Percentiles rank a stretch among this genome's conserved stretches.
Evolutionary conservation across 2,888 invertebrate species (phyloP).

Genomic region (Ariolimax columbianus): DNA sequence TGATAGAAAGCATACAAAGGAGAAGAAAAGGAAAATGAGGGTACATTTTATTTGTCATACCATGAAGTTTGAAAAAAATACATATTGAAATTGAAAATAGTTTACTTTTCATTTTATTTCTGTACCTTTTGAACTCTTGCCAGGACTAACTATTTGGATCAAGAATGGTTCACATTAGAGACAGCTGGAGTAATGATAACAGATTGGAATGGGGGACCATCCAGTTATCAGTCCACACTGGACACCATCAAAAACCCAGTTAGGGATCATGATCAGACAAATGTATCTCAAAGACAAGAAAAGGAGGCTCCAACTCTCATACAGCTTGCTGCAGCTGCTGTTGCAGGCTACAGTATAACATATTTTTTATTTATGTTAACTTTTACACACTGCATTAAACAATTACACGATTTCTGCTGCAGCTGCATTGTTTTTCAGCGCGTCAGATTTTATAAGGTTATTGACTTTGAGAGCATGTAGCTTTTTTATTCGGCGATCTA

Average conservation of each 20-base stretch:
- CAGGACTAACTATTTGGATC: conserved; percentile 76
- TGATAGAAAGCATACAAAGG: too few relatives aligned
- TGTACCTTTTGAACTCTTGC: background rate
- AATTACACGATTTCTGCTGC: too few relatives aligned
- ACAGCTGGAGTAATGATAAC: conserved; percentile 75
- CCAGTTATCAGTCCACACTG: conserved; percentile 49
- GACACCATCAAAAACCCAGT: conserved; percentile 1
- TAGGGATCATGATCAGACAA: conserved; percentile 38
- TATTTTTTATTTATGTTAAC: too few relatives aligned
- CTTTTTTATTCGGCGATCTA: too few relatives aligned
- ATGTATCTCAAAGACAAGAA: conserved; percentile 59
- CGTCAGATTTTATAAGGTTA: too few relatives aligned
- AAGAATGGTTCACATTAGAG: conserved; percentile 78
- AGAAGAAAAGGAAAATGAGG: too few relatives aligned
- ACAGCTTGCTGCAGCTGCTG: conserved; percentile 76
- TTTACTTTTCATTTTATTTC: too few relatives aligned
- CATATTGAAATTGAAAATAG: background rate
- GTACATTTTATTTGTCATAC: background rate
- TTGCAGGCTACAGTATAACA: conserved; percentile 56
- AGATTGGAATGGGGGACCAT: conserved; percentile 74
- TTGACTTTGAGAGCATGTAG: too few relatives aligned
- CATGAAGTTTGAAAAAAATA: background rate
- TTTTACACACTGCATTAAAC: too few relatives aligned
- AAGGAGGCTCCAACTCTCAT: conserved; percentile 70
- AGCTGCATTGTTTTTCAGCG: too few relatives aligned